Base-by-base conservation (phyloP, 2,797 vertebrate species). In the Falco peregrinus region DNA sequence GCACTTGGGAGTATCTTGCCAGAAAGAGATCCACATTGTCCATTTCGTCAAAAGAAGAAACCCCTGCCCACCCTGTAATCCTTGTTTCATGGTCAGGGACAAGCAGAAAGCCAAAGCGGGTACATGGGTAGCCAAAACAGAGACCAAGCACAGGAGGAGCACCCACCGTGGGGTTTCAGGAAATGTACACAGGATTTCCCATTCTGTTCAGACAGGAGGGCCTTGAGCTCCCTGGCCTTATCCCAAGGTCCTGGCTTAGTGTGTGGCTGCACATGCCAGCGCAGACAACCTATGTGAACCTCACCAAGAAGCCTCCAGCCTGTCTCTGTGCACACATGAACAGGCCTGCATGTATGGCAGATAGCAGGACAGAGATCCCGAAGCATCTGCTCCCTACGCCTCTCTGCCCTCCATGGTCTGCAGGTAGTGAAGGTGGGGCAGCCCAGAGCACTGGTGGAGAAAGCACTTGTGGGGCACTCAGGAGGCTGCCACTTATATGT, bases 101-200 rank as follows among this genome's bases (percentile, higher is more conserved):
- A 79, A 82, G 77, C 45, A 76, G 33, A 84, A 87, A 90, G 80
- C 29, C 83, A 47, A 76, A 84, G 33, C 1, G 0, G 47, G 45
- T 67, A 67, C n/a, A 35, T 5, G 9, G 22, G 69, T 2, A 71
- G 83, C 79, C 0, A 0, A 76, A 94, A 87, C 41, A 37, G 75
- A 87, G 61, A 87, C 26, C 12, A 43, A 84, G 74, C 53, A 70
- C 73, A 59, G 51, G 35, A 70, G 51, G 10, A 91, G 35, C 19
- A 39, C 16, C 47, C 63, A 39, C 0, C 0, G 56, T 0, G 5
- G 12, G 10, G 15, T 69, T 77, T 77, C 41, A 57, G 56, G 67
- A 81, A 73, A 59, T 0, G 2, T 43, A 48, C 59, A n/a, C 4
- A 48, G 13, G 48, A 47, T 53, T 85, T 91, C 71, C 37, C 2